A percentile compares a stretch with the other conserved stretches of the same genome.
Evolutionary conservation across 2,797 vertebrate genomes (phyloP).

Genomic region (Siniperca undulata): DNA sequence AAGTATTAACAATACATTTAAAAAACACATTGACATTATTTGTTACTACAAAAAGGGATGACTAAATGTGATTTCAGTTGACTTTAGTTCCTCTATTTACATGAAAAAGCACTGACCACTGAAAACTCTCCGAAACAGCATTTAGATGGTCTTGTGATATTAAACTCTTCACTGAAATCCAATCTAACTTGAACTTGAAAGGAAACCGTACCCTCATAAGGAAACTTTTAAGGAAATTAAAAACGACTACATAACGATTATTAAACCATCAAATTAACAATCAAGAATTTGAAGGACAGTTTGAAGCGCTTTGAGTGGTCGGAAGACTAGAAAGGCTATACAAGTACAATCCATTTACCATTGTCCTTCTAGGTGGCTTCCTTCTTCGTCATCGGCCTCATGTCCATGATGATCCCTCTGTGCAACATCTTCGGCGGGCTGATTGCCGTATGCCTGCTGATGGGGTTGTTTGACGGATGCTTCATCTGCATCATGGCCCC

Average conservation of each 20-base stretch:
- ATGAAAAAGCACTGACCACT: not conserved
- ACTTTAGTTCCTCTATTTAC: not conserved
- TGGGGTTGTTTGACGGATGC: constrained; percentile 98
- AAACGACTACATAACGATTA: not conserved
- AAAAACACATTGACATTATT: not conserved
- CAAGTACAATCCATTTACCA: too few species aligned
- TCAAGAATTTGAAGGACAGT: not conserved
- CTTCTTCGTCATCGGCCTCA: constrained; percentile 94
- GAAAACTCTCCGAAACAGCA: constrained; percentile 15
- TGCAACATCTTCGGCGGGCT: constrained; percentile 90
- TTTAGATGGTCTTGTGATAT: not conserved
- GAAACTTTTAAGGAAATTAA: not conserved
- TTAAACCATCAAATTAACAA: not conserved
- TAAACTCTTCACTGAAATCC: not conserved
- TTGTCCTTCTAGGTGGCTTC: constrained; percentile 88
- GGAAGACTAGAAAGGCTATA: too few species aligned
- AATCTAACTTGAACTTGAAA: not conserved
- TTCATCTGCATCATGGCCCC: constrained; percentile 99
- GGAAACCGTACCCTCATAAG: not conserved
- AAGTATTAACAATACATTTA: not conserved
- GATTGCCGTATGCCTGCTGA: constrained; percentile 94
- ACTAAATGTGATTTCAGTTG: not conserved
- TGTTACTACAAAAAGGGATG: not conserved
- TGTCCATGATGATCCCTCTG: constrained; percentile 98
- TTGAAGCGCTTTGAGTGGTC: not conserved